Evolutionary conservation across 1,140 invertebrate species (phyloP).

Genomic region (Papilio machaon): DNA sequence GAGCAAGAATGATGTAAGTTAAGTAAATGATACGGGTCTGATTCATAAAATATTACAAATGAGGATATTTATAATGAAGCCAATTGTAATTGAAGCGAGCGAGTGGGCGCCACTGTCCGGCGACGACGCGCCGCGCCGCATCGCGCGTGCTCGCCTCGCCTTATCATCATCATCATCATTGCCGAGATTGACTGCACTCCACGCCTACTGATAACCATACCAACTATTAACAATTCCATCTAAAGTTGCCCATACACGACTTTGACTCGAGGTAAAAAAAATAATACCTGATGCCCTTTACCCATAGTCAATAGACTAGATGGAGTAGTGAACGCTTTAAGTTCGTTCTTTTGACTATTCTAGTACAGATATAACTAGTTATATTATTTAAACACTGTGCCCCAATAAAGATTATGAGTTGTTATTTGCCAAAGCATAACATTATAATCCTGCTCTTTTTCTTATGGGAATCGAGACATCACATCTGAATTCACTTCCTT

Average conservation of each 20-base stretch:
- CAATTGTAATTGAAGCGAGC: slow-evolving; percentile 33
- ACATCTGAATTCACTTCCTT: too few relatives aligned
- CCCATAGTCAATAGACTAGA: not conserved
- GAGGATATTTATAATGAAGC: slow-evolving; percentile 33
- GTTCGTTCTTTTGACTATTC: too few relatives aligned
- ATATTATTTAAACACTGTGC: too few relatives aligned
- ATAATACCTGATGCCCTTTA: not conserved
- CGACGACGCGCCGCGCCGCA: not conserved
- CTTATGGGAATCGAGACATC: too few relatives aligned
- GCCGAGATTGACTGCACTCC: slow-evolving; percentile 47
- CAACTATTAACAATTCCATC: not conserved
- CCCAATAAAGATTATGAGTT: too few relatives aligned
- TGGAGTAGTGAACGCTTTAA: not conserved
- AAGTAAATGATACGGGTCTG: slow-evolving; percentile 1
- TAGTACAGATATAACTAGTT: too few relatives aligned
- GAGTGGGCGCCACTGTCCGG: slow-evolving; percentile 36
- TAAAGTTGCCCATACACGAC: slow-evolving; percentile 13
- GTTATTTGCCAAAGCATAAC: too few relatives aligned
- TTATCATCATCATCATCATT: slow-evolving; percentile 28
- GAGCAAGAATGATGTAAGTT: not conserved
- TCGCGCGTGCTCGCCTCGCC: too few relatives aligned
- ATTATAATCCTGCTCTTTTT: too few relatives aligned
- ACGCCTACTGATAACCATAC: slow-evolving; percentile 38
- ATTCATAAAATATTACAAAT: slow-evolving; percentile 24
- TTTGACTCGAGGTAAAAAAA: not conserved